These are phyloP conservation scores for Trididemnum clinides DNA, from an alignment of 23 tunicate genomes.

Conservation along the genomic window DNA sequence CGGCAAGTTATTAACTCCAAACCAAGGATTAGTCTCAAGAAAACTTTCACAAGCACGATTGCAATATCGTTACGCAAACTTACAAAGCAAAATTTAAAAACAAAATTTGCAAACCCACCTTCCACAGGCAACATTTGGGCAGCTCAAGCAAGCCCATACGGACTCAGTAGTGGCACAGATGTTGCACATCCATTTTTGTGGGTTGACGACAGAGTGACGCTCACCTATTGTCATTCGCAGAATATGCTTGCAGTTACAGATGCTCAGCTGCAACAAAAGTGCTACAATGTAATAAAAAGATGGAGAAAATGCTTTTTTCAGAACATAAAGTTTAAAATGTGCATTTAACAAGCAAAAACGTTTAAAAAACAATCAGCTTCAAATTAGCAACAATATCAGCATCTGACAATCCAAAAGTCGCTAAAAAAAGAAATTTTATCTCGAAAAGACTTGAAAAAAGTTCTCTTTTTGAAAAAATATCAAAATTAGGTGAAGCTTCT, in stretches of 20 bases:
- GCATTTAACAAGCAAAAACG: too few relatives aligned
- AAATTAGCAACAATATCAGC: too few relatives aligned
- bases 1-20: too few relatives aligned
- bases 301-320: background rate
- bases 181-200: constrained; percentile 80
- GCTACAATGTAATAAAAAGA: background rate
- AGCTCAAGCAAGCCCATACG: constrained; percentile 91
- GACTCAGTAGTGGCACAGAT: constrained; percentile 86
- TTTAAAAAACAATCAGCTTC: too few relatives aligned
- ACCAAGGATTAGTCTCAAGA: too few relatives aligned
- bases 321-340: too few relatives aligned
- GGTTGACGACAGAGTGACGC: constrained; percentile 80
- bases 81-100: background rate
- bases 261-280: constrained; percentile 57
- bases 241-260: constrained; percentile 94
- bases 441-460: too few relatives aligned
- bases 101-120: constrained; percentile 40
- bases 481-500: too few relatives aligned
- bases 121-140: constrained; percentile 97
- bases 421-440: too few relatives aligned
- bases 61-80: background rate
- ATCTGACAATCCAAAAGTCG: too few relatives aligned
- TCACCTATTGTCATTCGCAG: constrained; percentile 83
- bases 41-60: too few relatives aligned
- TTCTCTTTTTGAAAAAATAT: too few relatives aligned